Evolutionary conservation across 2,888 invertebrate genomes (phyloP).

Genomic region (Lacanobia oleracea): DNA sequence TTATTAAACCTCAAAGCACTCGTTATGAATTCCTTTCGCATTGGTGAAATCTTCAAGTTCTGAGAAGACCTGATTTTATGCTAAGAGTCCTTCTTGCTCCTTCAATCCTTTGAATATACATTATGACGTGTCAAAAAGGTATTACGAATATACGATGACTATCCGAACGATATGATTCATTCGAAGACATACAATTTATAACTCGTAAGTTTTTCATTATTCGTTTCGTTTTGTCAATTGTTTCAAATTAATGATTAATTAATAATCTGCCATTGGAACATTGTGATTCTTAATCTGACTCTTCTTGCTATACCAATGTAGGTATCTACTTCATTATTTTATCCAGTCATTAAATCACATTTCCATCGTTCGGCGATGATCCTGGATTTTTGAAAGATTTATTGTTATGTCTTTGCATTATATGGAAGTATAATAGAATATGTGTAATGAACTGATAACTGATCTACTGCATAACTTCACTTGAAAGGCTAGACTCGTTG

Average conservation of each 20-base stretch:
- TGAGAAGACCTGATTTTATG: slow-evolving; percentile 14
- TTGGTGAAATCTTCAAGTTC: slow-evolving; percentile 11
- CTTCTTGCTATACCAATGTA: neutral
- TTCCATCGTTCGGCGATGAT: too few species aligned
- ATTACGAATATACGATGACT: slow-evolving; percentile 1
- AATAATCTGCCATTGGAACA: neutral
- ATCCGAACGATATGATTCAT: slow-evolving; percentile 39
- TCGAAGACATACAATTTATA: neutral
- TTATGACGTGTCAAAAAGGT: slow-evolving; percentile 30
- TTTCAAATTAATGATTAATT: slow-evolving; percentile 1
- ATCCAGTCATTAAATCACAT: too few species aligned
- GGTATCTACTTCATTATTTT: too few species aligned
- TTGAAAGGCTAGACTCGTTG: slow-evolving; percentile 20
- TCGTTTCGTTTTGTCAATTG: neutral
- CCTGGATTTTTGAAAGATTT: neutral
- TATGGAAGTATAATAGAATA: too few species aligned
- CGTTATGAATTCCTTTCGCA: neutral
- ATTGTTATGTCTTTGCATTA: neutral
- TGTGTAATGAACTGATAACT: neutral
- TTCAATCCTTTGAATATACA: slow-evolving; percentile 5
- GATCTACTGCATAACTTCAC: neutral
- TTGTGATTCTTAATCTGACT: neutral
- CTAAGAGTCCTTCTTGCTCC: neutral
- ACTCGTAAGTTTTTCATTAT: neutral
- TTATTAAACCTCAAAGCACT: neutral